Evolutionary conservation across 2,113 vertebrate species (phyloP).

Genomic region (Cyprinodon brontotheroides): DNA sequence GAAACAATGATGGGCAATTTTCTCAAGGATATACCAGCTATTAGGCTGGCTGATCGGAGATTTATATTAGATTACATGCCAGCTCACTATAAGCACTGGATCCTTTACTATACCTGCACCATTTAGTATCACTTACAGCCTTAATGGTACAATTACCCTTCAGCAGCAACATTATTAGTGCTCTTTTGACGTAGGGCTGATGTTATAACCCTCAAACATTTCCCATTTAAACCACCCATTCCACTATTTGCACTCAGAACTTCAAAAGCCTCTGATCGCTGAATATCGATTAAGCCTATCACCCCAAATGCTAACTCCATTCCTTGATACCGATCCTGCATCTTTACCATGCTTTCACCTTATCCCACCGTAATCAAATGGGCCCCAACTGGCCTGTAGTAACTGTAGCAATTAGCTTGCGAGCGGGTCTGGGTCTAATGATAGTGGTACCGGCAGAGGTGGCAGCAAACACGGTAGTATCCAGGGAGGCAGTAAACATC

Average conservation of each 20-base stretch:
- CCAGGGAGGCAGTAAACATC: slow-evolving; percentile 86
- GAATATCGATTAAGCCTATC: slow-evolving; percentile 65
- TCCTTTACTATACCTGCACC: slow-evolving; percentile 70
- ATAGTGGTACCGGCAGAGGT: slow-evolving; percentile 73
- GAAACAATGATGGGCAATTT: slow-evolving; percentile 63
- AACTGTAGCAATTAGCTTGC: slow-evolving; percentile 82
- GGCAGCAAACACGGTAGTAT: slow-evolving; percentile 57
- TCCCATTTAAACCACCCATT: slow-evolving; percentile 52
- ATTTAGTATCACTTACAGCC: slow-evolving; percentile 75
- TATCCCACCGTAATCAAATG: slow-evolving; percentile 73
- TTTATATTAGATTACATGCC: slow-evolving; percentile 69
- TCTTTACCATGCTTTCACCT: slow-evolving; percentile 44
- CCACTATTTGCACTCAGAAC: slow-evolving; percentile 54
- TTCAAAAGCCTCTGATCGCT: slow-evolving; percentile 45
- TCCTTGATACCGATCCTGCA: slow-evolving; percentile 34
- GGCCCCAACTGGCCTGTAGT: slow-evolving; percentile 68
- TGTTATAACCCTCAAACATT: slow-evolving; percentile 64
- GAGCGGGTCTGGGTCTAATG: slow-evolving; percentile 60
- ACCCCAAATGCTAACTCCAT: slow-evolving; percentile 57
- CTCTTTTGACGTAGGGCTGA: slow-evolving; percentile 64
- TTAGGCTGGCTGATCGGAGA: slow-evolving; percentile 66
- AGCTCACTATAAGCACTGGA: slow-evolving; percentile 48
- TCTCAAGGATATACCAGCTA: slow-evolving; percentile 72
- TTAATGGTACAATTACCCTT: slow-evolving; percentile 78
- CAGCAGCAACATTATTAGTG: slow-evolving; percentile 70